A percentile compares a stretch with the other conserved stretches of the same genome.
Evolutionary conservation across 2,888 invertebrate genomes (phyloP).

Genomic region (Lumbricus terrestris): DNA sequence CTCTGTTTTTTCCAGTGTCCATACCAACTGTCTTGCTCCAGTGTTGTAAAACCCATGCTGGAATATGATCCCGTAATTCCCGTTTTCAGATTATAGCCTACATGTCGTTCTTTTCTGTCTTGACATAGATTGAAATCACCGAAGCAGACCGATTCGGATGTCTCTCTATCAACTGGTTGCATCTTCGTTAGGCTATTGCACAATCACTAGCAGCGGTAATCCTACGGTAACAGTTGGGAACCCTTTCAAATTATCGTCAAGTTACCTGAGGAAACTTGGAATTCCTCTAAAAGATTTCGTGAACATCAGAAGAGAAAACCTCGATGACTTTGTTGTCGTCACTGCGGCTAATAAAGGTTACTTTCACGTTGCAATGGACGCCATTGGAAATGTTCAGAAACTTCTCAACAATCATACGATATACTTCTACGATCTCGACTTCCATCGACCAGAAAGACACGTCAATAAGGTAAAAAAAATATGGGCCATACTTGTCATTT

Average conservation of each 20-base stretch:
- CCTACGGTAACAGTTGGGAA: neutral
- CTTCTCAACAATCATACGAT: constrained; percentile 19
- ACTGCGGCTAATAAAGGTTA: constrained; percentile 26
- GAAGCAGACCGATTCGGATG: neutral
- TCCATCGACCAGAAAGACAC: too few relatives aligned
- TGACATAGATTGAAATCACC: neutral
- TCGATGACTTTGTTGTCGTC: constrained; percentile 28
- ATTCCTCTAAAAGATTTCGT: neutral
- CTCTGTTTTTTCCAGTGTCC: too few relatives aligned
- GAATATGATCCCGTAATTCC: too few relatives aligned
- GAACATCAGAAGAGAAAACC: neutral
- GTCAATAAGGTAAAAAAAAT: too few relatives aligned
- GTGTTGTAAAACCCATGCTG: too few relatives aligned
- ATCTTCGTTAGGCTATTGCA: neutral
- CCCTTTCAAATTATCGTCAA: neutral
- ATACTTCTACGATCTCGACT: constrained; percentile 29
- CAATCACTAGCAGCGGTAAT: too few relatives aligned
- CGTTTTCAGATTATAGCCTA: too few relatives aligned
- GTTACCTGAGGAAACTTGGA: neutral
- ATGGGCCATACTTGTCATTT: too few relatives aligned
- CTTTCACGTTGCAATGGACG: constrained; percentile 24
- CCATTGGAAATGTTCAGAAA: constrained; percentile 19
- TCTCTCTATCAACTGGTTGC: neutral
- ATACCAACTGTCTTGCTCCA: too few relatives aligned
- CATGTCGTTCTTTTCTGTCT: too few relatives aligned